phyloP scores from a whole-genome alignment of 2,113 vertebrate genomes.

The Rutilus rutilus region DNA sequence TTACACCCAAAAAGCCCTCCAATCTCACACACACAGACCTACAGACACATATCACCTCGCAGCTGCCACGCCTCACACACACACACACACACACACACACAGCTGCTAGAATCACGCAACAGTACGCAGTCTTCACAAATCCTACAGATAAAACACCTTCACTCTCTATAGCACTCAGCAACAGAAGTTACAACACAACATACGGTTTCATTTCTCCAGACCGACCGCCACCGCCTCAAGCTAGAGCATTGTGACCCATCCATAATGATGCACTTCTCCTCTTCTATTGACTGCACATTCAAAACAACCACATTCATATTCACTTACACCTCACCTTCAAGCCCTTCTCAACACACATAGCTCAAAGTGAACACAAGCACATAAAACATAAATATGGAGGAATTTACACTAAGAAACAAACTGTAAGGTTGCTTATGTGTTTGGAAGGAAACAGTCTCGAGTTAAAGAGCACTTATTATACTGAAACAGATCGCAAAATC shows the following conservation, averaged over 20 bases:
- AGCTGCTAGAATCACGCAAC: slow-evolving; percentile 1
- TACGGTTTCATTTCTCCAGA: neutral
- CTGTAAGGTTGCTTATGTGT: neutral
- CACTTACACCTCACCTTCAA: neutral
- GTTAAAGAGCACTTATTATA: neutral
- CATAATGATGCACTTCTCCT: neutral
- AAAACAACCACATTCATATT: slow-evolving; percentile 6
- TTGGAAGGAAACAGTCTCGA: neutral
- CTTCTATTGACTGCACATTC: neutral
- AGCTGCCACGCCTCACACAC: neutral
- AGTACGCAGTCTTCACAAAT: slow-evolving; percentile 20
- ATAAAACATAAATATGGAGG: neutral
- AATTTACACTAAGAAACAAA: slow-evolving; percentile 16
- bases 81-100: slow-evolving; percentile 7
- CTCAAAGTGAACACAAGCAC: neutral
- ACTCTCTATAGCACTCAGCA: slow-evolving; percentile 1
- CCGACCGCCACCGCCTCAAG: neutral
- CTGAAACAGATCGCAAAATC: neutral
- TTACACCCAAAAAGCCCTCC: slow-evolving; percentile 52
- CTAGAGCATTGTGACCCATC: neutral
- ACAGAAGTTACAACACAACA: neutral
- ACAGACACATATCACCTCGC: slow-evolving; percentile 23
- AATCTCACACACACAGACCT: slow-evolving; percentile 59
- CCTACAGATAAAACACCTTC: slow-evolving; percentile 18
- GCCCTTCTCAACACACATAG: neutral